Evolutionary conservation across 2,113 vertebrate species (phyloP).

Genomic region (Lycaon pictus): DNA sequence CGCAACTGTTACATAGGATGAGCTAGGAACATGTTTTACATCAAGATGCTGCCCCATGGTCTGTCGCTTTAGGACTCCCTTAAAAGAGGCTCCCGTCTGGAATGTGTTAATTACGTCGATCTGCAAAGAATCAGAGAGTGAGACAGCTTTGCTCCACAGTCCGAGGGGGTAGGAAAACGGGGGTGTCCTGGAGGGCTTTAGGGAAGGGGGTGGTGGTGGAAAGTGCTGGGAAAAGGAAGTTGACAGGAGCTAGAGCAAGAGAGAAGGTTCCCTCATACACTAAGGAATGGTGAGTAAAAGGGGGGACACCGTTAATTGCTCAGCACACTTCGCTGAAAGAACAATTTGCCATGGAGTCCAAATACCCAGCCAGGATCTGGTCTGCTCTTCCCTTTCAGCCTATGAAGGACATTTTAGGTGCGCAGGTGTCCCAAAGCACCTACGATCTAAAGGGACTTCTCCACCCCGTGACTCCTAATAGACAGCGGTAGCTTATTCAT

Average conservation of each 20-base stretch:
- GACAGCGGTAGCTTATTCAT: background rate
- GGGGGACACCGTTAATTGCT: background rate
- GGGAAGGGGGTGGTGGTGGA: slow-evolving; percentile 60
- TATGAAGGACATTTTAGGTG: background rate
- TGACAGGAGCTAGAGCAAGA: slow-evolving; percentile 56
- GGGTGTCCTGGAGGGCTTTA: background rate
- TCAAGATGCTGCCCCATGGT: slow-evolving; percentile 99
- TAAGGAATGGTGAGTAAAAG: slow-evolving; percentile 35
- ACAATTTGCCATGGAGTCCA: slow-evolving; percentile 41
- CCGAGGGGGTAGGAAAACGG: slow-evolving; percentile 51
- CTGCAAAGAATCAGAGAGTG: slow-evolving; percentile 96
- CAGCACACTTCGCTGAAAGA: slow-evolving; percentile 42
- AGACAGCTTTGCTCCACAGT: slow-evolving; percentile 88
- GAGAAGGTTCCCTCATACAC: slow-evolving; percentile 57
- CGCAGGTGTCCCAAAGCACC: background rate
- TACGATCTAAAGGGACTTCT: background rate
- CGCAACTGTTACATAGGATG: slow-evolving; percentile 96
- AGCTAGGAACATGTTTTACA: slow-evolving; percentile 98
- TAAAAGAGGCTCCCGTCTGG: slow-evolving; percentile 97
- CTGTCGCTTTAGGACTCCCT: slow-evolving; percentile 97
- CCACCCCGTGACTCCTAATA: background rate
- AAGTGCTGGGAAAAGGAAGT: slow-evolving; percentile 62
- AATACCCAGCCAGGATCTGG: slow-evolving; percentile 53
- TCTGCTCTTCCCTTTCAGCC: background rate
- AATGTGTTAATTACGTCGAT: slow-evolving; percentile 99